These are phyloP conservation scores for Eudasyphora cyanicolor DNA, from an alignment of 2,888 invertebrate species.

Conservation along the genomic window DNA sequence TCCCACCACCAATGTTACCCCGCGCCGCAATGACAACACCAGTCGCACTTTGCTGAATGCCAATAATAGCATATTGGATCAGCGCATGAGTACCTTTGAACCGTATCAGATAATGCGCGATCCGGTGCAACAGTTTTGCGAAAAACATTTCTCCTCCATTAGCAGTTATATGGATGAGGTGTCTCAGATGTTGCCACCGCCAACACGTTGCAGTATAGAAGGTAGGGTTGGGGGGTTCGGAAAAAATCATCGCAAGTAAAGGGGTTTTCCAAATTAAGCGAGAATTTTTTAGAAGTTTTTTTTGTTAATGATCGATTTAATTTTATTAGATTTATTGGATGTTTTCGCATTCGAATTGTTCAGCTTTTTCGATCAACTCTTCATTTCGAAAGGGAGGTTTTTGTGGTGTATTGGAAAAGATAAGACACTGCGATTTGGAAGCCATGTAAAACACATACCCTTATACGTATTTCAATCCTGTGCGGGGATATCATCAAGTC, in stretches of 20 bases:
- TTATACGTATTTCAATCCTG: no score
- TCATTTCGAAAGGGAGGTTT: no score
- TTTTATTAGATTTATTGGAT: no score
- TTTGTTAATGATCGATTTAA: no score
- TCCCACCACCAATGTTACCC: constrained; percentile 84
- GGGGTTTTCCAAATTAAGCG: constrained; percentile 5
- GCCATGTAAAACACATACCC: no score
- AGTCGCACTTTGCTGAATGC: constrained; percentile 88
- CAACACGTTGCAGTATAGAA: constrained; percentile 96
- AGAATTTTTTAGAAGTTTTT: not conserved
- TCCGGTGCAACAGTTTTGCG: constrained; percentile 96
- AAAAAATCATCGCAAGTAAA: not conserved
- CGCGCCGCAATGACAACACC: constrained; percentile 86
- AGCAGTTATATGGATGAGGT: constrained; percentile 94
- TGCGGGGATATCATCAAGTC: no score
- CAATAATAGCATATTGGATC: constrained; percentile 80
- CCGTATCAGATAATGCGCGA: constrained; percentile 93
- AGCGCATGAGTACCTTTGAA: constrained; percentile 92
- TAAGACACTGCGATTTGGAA: no score
- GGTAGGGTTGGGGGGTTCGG: constrained; percentile 81
- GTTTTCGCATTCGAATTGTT: no score
- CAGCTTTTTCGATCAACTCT: no score
- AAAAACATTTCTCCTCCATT: constrained; percentile 95
- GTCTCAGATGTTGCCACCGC: constrained; percentile 91
- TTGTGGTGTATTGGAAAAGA: not conserved